Base-by-base conservation (phyloP, 2,113 vertebrate genomes). In the Pyxicephalus adspersus region DNA sequence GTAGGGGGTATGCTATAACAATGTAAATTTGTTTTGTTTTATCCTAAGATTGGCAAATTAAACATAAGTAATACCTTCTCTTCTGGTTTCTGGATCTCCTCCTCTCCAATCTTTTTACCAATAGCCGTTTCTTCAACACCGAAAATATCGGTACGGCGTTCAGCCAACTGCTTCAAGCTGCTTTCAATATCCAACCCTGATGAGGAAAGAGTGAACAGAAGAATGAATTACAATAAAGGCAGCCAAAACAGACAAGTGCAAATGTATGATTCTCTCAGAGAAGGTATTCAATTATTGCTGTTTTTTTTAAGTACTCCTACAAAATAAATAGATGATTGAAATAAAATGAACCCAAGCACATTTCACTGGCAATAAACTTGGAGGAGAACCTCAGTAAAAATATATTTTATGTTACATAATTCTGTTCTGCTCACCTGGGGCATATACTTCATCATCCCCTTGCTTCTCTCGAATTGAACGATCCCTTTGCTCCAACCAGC, bases 1-100 rank as follows among this genome's bases (percentile, higher is more conserved):
- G n/a, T n/a, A n/a, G n/a, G n/a, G n/a, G n/a, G n/a, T n/a, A n/a
- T n/a, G n/a, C n/a, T n/a, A n/a, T n/a, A n/a, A n/a, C n/a, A n/a
- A n/a, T 38, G 38, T 38, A 8, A 4, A 38, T 38, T 38, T 8
- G 8, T 1, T 13, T 8, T 45, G 38, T 45, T 45, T 60, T 23
- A n/a, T 60, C 57, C 20, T 6, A 19, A 60, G 19, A 11, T 60
- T 20, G 20, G 8, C 2, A 23, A 9, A 60, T 20, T 17, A 16
- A 55, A 5, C 4, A 11, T n/a, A 13, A 7, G 63, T 13, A 6
- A 29, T 85, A 98, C 98, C 96, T 99, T 99, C 84, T 99, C 98
- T 81, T 99, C 98, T 2, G 98, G 97, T 85, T 99, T 99, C 91
- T 99, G 97, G 87, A 99, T 99, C 90, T 99, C 98, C 83, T 99